Evolutionary conservation across 2,797 vertebrate species (phyloP), one percentile per base, ranked within the genome.

Genomic region (Scolopax bukidnonensis): DNA sequence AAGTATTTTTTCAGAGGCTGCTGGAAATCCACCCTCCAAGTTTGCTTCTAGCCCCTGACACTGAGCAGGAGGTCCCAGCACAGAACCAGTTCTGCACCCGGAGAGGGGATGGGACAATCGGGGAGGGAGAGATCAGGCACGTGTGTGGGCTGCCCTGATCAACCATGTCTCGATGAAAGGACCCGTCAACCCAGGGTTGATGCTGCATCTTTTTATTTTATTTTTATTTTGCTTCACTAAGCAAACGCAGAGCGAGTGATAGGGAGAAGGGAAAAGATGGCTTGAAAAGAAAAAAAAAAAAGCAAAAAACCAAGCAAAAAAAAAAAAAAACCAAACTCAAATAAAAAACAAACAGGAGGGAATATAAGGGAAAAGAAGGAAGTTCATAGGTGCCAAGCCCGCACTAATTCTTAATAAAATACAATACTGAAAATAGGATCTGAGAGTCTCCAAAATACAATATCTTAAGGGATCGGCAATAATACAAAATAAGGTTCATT

Each of bases 401-500:
- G 98, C 98, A 97, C 94, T 98, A 98, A 98, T 94, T 97, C 92
- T 98, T 98, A 94, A 96, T 98, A 98, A 98, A 98, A 98, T 98
- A 98, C 96, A 98, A 98, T 98, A 98, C 94, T 96, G 97, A 97
- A 97, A 97, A 97, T 97, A 97, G 96, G 96, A 97, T 97, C 89
- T 63, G 79, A 96, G 96, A 97, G 97, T 97, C 95, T 98, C 97
- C 97, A 98, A 98, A 98, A 98, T 98, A 98, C 98, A 98, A 98
- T 98, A 98, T 98, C 96, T 98, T 98, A 98, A 97, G 97, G 97
- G 96, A 88, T 84, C 17, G 36, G 96, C 96, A 98, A 98, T 98
- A 98, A 98, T 98, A 98, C 98, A 98, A 98, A 98, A 98, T 97
- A 98, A 98, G 98, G 97, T 97, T 98, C 98, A 98, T 97, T 98